phyloP scores from a whole-genome alignment of 2,888 invertebrate species.

The Thereva unica region DNA sequence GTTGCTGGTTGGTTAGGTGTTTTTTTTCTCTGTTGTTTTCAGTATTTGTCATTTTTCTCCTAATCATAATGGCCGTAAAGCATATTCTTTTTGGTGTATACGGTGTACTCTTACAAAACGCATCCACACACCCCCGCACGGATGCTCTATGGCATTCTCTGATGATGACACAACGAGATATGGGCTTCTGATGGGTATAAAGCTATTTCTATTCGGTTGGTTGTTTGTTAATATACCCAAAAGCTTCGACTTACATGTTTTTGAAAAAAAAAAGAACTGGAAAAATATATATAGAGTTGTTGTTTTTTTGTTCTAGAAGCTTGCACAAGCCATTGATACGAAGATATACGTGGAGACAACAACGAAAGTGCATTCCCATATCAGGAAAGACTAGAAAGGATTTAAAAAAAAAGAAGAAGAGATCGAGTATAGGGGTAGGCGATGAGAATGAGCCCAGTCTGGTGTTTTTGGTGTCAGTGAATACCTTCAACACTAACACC shows the following conservation, averaged over 20 bases:
- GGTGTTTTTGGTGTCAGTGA: conserved; percentile 25
- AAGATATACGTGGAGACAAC: conserved; percentile 18
- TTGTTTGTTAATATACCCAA: conserved; percentile 26
- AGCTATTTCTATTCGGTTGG: conserved; percentile 12
- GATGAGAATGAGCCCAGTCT: conserved; percentile 2
- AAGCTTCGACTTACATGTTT: conserved; percentile 30
- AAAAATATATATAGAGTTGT: conserved; percentile 13
- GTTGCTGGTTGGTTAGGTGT: conserved; percentile 28
- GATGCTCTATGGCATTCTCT: neutral
- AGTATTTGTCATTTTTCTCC: conserved; percentile 28
- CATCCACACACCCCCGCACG: neutral
- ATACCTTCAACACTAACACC: conserved; percentile 21
- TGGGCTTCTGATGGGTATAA: neutral
- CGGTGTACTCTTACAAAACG: conserved; percentile 17
- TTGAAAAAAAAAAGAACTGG: conserved; percentile 1
- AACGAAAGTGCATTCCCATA: conserved; percentile 10
- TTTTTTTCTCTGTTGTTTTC: conserved; percentile 13
- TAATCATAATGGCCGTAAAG: conserved; percentile 33
- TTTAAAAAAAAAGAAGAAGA: neutral
- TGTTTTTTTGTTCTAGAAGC: conserved; percentile 19
- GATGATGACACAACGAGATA: neutral
- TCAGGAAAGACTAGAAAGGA: neutral
- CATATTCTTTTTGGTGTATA: conserved; percentile 11
- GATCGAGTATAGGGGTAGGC: neutral
- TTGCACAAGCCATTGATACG: conserved; percentile 23